Evolutionary conservation across 2,113 vertebrate species (phyloP).

Genomic region (Tetrao urogallus): DNA sequence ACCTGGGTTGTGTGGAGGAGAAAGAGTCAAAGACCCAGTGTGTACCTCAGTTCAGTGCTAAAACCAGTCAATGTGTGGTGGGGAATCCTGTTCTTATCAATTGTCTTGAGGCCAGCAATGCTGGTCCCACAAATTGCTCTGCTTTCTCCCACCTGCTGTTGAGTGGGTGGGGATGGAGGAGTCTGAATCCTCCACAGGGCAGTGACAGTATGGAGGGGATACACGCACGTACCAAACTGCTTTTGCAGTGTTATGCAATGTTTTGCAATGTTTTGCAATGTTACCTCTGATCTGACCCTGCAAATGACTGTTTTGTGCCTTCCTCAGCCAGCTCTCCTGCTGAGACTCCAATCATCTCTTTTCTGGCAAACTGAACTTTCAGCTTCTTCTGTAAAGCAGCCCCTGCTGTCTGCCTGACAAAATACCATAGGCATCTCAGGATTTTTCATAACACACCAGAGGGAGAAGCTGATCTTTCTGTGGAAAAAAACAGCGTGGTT

Average conservation of each 20-base stretch:
- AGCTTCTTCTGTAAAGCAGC: neutral
- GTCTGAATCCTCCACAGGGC: fast-evolving
- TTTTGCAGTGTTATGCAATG: neutral
- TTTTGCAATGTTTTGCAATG: no score
- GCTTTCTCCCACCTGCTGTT: neutral
- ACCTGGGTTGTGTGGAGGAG: neutral
- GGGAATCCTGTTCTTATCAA: neutral
- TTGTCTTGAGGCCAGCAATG: neutral
- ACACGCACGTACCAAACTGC: fast-evolving
- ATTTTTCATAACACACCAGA: neutral
- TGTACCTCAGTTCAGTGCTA: neutral
- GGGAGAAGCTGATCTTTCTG: no score
- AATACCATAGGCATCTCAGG: fast-evolving
- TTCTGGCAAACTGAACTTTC: neutral
- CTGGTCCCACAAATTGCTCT: neutral
- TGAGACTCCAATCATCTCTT: neutral
- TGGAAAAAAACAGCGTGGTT: neutral
- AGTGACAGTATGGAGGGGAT: fast-evolving
- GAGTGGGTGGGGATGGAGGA: fast-evolving
- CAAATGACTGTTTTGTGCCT: neutral
- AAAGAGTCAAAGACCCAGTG: neutral
- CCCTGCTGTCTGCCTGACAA: neutral
- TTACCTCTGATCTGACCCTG: neutral
- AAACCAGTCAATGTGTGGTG: neutral
- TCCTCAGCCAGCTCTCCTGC: neutral